phyloP scores from a whole-genome alignment of 2,113 vertebrate genomes.

The Athene cunicularia region DNA sequence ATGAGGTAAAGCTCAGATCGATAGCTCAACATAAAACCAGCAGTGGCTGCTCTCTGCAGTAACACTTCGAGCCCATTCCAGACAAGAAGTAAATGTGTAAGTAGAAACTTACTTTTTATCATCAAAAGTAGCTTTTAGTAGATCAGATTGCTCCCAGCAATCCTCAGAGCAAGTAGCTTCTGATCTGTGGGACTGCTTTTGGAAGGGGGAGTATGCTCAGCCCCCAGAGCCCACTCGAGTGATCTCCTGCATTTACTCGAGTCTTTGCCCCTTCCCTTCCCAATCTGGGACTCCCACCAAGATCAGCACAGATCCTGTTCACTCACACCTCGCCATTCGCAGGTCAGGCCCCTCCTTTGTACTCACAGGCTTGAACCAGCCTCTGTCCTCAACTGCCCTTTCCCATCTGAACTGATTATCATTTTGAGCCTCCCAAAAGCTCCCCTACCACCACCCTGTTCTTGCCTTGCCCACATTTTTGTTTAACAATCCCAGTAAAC shows the following conservation, averaged over 20 bases:
- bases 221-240: fast-evolving
- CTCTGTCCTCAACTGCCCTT: not conserved
- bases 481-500: not conserved
- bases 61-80: fast-evolving
- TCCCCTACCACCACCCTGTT: not conserved
- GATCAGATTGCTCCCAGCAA: not conserved
- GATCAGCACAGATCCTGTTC: not conserved
- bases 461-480: not conserved
- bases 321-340: not conserved
- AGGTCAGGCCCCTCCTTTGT: not conserved
- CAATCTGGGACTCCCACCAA: not conserved
- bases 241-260: not conserved
- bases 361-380: not conserved
- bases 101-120: not conserved
- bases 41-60: not conserved
- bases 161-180: not conserved
- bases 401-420: not conserved
- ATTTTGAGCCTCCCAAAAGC: not conserved
- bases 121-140: not conserved
- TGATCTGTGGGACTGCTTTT: not conserved
- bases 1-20: not conserved
- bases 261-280: not conserved
- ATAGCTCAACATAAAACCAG: not conserved
- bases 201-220: fast-evolving
- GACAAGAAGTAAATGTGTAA: not conserved